Evolutionary conservation across 2,113 vertebrate species (phyloP).

Genomic region (Zootoca vivipara): DNA sequence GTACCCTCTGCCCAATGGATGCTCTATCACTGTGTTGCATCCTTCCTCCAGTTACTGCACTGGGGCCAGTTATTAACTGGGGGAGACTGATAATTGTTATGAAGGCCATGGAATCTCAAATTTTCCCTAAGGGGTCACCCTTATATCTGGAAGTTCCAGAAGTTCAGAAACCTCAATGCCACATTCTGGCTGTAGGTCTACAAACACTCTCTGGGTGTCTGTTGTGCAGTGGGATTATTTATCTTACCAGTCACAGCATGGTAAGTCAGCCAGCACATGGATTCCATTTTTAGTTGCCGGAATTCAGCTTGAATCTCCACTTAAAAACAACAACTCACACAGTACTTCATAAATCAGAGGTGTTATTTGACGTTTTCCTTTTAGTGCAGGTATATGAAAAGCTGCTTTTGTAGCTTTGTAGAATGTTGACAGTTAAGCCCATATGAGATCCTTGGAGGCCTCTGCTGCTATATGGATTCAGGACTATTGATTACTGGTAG

Average conservation of each 20-base stretch:
- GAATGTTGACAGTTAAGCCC: slow-evolving; percentile 30
- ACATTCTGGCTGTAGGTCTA: background rate
- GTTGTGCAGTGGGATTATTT: background rate
- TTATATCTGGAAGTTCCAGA: background rate
- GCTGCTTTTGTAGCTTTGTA: slow-evolving; percentile 20
- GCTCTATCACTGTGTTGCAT: too few species aligned
- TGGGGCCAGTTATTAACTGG: background rate
- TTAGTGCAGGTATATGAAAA: slow-evolving; percentile 22
- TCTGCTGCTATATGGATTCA: slow-evolving; percentile 14
- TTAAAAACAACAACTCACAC: background rate
- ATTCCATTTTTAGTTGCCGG: background rate
- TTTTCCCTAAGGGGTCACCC: too few species aligned
- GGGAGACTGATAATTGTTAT: background rate
- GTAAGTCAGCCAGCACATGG: background rate
- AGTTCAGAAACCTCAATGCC: background rate
- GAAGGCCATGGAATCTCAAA: background rate
- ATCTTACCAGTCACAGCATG: background rate
- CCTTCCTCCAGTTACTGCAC: too few species aligned
- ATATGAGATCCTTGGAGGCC: slow-evolving; percentile 31
- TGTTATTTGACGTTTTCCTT: background rate
- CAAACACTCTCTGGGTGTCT: background rate
- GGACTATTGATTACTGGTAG: background rate
- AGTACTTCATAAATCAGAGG: background rate
- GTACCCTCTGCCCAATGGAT: too few species aligned
- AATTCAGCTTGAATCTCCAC: background rate